Conservation (phyloP, 2,113 vertebrate genomes). For the Beaufortia kweichowensis region DNA sequence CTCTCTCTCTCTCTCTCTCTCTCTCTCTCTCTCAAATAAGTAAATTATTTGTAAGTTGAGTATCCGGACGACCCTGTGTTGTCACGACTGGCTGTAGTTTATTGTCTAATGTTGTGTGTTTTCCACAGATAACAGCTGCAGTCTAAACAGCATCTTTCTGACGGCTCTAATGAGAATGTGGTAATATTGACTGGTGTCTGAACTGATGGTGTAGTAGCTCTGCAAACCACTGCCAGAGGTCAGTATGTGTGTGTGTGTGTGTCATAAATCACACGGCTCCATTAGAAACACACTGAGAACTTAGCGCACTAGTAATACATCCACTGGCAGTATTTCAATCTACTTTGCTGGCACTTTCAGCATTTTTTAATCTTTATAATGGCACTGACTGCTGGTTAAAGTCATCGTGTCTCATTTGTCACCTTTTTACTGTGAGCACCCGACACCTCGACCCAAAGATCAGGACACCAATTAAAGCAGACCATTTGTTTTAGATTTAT, state of each 20-base stretch:
- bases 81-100: no score
- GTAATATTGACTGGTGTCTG: background rate
- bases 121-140: no score
- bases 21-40: no score
- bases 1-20: no score
- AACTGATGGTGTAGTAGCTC: constrained; percentile 11
- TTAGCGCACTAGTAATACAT: constrained; percentile 54
- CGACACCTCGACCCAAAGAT: constrained; percentile 68
- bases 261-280: constrained; percentile 39
- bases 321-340: constrained; percentile 57
- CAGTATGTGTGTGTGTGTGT: constrained; percentile 11
- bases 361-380: constrained; percentile 69
- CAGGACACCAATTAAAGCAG: constrained; percentile 75
- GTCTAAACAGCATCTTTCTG: no score
- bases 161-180: background rate
- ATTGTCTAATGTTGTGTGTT: no score
- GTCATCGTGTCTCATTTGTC: constrained; percentile 66
- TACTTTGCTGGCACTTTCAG: constrained; percentile 57
- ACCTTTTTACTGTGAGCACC: constrained; percentile 65
- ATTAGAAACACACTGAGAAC: constrained; percentile 46
- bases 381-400: constrained; percentile 60
- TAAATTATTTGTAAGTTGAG: no score
- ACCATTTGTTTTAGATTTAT: constrained; percentile 74
- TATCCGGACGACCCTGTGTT: no score
- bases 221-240: constrained; percentile 35